Evolutionary conservation across 2,888 invertebrate genomes (phyloP), one percentile per base, ranked within the genome.

Genomic region (Drosophila multiciliata): DNA sequence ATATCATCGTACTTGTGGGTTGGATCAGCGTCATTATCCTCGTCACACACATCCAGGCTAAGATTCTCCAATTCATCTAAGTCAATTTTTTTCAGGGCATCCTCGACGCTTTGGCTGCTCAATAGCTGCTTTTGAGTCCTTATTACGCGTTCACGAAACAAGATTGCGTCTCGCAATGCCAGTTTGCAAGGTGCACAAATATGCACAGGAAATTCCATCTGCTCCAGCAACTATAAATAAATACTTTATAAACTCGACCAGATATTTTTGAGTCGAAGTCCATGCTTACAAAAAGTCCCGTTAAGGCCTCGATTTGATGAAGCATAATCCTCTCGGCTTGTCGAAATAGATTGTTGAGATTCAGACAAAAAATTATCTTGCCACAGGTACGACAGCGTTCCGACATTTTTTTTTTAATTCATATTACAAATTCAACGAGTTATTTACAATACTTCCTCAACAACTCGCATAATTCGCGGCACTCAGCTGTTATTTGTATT

Each of bases 111-210:
- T 15, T 54, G 35, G 9, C 60, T 64, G 17, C 20, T 73, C 0
- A 77, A 63, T 0, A 90, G 74, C 4, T 73, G 1, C 53, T 89
- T 64, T 38, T 87, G 87, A 0, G 87, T 90, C 12, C 42, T 60
- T n/a, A 87, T 90, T 4, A 87, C 54, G 8, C 82, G 75, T 36
- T 87, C 87, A 3, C 87, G 75, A 52, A 87, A 87, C 2, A 57
- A 45, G 9, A 90, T 71, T 0, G 87, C 90, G 29, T 78, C 76
- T 1, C 78, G 68, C 9, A 87, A 33, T 0, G 82, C 74, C 15
- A 78, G 60, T 48, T 76, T 78, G 36, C 87, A 87, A 0, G 84
- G 87, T 1, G 75, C 89, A 38, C 87, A 87, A n/a, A 87, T 87
- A 15, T 62, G 50, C 12, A 59, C 32, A 1, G 87, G 89, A 8